phyloP scores from a whole-genome alignment of 2,888 invertebrate genomes.

The Chaitophorus viminalis region DNA sequence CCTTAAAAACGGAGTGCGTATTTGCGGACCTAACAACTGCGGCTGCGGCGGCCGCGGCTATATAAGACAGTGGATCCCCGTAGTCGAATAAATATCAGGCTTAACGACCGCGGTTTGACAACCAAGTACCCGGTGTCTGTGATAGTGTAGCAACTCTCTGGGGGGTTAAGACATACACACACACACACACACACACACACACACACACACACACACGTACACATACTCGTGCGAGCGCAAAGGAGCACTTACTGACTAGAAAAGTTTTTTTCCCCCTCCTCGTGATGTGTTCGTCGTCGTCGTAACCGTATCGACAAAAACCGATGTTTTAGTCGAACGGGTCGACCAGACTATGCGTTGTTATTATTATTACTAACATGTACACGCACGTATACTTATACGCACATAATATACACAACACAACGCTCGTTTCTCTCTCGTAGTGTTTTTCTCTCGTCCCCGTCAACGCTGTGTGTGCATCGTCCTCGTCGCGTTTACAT shows the following conservation, averaged over 20 bases:
- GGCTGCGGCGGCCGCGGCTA: not conserved
- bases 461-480: constrained; percentile 13
- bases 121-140: constrained; percentile 31
- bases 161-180: constrained; percentile 4
- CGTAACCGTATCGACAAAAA: constrained; percentile 27
- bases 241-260: constrained; percentile 11
- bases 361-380: no score
- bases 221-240: not conserved
- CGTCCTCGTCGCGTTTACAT: constrained; percentile 6
- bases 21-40: constrained; percentile 1
- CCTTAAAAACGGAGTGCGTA: constrained; percentile 24
- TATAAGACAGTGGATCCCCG: constrained; percentile 47
- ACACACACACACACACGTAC: no score
- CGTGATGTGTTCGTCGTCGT: not conserved
- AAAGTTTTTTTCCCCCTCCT: constrained; percentile 14
- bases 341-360: not conserved
- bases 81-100: constrained; percentile 55
- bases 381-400: not conserved
- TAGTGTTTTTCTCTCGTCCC: not conserved
- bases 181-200: not conserved
- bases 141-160: constrained; percentile 15
- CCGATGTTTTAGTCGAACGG: not conserved
- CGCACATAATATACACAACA: not conserved
- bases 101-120: constrained; percentile 60
- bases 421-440: not conserved